Conservation (phyloP, 1,140 invertebrate species). For the Drosophila cardini region DNA sequence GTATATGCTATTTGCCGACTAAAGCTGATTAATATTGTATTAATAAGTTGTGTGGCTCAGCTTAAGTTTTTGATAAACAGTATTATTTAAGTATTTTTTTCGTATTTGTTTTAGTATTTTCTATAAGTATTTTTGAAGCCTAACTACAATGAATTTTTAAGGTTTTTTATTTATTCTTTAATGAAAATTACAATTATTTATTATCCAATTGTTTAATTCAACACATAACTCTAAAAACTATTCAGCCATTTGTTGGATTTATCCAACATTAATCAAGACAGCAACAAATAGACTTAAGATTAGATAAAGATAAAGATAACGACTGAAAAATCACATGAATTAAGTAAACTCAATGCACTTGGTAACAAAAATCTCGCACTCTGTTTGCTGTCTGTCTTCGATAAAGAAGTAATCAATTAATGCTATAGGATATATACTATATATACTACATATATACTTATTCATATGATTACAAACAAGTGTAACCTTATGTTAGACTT, state of each 20-base stretch:
- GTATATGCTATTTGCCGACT: too few relatives aligned
- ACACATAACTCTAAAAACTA: background rate
- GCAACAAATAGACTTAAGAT: conserved; percentile 21
- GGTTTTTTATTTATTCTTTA: too few relatives aligned
- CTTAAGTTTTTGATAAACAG: too few relatives aligned
- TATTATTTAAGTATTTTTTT: too few relatives aligned
- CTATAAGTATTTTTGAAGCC: too few relatives aligned
- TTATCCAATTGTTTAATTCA: background rate
- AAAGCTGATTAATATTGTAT: too few relatives aligned
- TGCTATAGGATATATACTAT: background rate
- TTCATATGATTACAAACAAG: conserved; percentile 26
- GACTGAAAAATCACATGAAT: conserved; percentile 18
- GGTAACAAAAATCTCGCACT: conserved; percentile 28
- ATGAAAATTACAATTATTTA: too few relatives aligned
- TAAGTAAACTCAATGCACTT: conserved; percentile 30
- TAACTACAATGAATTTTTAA: too few relatives aligned
- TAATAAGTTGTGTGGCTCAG: too few relatives aligned
- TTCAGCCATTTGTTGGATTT: background rate
- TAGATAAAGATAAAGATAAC: conserved; percentile 46
- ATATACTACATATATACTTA: too few relatives aligned
- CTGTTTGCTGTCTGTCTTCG: background rate
- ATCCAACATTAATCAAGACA: conserved; percentile 1
- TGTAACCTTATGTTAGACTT: background rate
- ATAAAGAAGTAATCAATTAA: conserved; percentile 38
- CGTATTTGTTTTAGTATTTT: too few relatives aligned